phyloP scores from a whole-genome alignment of 2,888 invertebrate species.

The Azorinus chamasolen region DNA sequence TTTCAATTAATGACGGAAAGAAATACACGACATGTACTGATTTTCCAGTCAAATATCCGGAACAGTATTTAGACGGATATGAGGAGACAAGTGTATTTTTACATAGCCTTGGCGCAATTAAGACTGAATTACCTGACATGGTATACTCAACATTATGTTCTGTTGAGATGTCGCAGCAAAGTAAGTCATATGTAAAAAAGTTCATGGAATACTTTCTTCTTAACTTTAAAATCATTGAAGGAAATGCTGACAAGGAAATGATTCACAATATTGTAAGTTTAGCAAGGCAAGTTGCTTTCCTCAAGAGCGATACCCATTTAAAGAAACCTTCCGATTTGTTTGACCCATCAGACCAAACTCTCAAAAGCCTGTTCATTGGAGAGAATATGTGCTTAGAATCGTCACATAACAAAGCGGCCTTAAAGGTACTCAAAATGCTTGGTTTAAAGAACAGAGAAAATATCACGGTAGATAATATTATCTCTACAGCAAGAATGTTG shows the following conservation, averaged over 20 bases:
- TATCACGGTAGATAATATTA: slow-evolving; percentile 30
- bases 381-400: slow-evolving; percentile 26
- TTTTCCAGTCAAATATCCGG: slow-evolving; percentile 9
- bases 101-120: slow-evolving; percentile 5
- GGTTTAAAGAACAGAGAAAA: slow-evolving; percentile 36
- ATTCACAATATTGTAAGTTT: slow-evolving; percentile 4
- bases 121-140: not conserved
- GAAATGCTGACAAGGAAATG: slow-evolving; percentile 3
- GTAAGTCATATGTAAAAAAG: slow-evolving; percentile 9
- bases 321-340: slow-evolving; percentile 45
- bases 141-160: not conserved
- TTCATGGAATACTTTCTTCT: slow-evolving; percentile 44
- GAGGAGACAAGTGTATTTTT: not conserved
- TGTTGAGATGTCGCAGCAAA: not conserved
- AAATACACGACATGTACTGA: not conserved
- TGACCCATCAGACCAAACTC: slow-evolving; percentile 25
- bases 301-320: not conserved
- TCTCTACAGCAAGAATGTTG: not conserved
- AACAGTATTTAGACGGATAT: not conserved
- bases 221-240: slow-evolving; percentile 12
- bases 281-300: slow-evolving; percentile 15
- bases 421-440: slow-evolving; percentile 22
- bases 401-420: no score
- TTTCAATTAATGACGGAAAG: not conserved
- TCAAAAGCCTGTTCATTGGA: slow-evolving; percentile 28